Evolutionary conservation across 2,113 vertebrate genomes (phyloP), one percentile per base, ranked within the genome.

Genomic region (Tetrax tetrax): DNA sequence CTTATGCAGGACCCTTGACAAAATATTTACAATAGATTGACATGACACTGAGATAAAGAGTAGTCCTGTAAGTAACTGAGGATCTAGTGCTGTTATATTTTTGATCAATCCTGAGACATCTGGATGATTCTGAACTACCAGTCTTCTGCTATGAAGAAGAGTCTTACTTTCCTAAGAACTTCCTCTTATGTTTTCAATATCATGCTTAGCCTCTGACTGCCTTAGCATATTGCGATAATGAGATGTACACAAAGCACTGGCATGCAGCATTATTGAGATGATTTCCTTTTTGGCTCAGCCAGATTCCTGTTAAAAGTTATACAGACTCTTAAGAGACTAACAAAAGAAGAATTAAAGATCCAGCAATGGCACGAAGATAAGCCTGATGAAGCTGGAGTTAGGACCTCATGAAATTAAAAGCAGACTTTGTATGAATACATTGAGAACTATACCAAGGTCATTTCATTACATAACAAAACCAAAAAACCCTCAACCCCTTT

Each of bases 271-370:
- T 95, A 95, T 14, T 96, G 90, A 88, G 96, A 97, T 93, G 78
- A 96, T 96, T 97, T 97, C 95, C 96, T 96, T 96, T 97, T 83
- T 95, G 96, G 93, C 94, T 97, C 86, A 95, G 91, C 71, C 83
- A 97, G 75, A 96, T 89, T 96, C 94, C 95, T 97, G 93, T 96
- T 97, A 95, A 96, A 97, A 96, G 93, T 93, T 96, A 94, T 83
- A 72, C 29, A 0, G 83, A 93, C 91, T 90, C 93, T 97, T 96
- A 86, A 87, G 95, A 96, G 89, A 93, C 86, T 84, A 94, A 88
- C 83, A 92, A 93, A 90, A 93, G 79, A 95, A 92, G 92, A 97
- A 96, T 78, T 95, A 94, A 95, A 92, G 84, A 92, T 83, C 70
- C 60, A 94, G 80, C 56, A 86, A 92, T 64, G 90, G 89, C 89